phyloP scores from a whole-genome alignment of 2,888 invertebrate species.

The Sympetrum striolatum region DNA sequence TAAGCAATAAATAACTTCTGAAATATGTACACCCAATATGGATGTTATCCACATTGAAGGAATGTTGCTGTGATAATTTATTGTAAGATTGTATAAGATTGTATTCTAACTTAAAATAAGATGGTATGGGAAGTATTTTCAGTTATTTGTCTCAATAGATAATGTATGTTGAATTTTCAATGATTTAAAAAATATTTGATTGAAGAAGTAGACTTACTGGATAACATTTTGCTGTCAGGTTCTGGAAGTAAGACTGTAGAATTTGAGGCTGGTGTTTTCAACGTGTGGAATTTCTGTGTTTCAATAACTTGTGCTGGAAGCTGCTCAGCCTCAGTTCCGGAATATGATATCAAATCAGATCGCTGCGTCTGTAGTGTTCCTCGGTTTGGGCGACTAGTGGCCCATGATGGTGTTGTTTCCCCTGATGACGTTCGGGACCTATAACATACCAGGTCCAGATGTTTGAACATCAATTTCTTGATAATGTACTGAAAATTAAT shows the following conservation, averaged over 20 bases:
- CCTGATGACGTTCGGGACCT: conserved; percentile 1
- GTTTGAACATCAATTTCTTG: too few species aligned
- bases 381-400: neutral
- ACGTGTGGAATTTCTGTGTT: neutral
- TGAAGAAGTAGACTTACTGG: neutral
- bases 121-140: too few species aligned
- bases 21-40: too few species aligned
- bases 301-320: neutral
- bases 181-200: neutral
- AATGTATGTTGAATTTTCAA: neutral
- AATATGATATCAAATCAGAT: neutral
- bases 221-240: neutral
- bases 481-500: too few species aligned
- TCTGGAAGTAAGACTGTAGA: neutral
- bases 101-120: too few species aligned
- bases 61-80: too few species aligned
- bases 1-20: too few species aligned
- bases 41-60: too few species aligned
- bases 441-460: neutral
- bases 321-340: neutral
- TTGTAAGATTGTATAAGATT: neutral
- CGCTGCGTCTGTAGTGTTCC: conserved; percentile 26
- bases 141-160: too few species aligned
- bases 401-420: conserved; percentile 23
- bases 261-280: neutral